These are phyloP conservation scores for Itoplectis maculator DNA, from an alignment of 2,888 invertebrate genomes.

Conservation along the genomic window DNA sequence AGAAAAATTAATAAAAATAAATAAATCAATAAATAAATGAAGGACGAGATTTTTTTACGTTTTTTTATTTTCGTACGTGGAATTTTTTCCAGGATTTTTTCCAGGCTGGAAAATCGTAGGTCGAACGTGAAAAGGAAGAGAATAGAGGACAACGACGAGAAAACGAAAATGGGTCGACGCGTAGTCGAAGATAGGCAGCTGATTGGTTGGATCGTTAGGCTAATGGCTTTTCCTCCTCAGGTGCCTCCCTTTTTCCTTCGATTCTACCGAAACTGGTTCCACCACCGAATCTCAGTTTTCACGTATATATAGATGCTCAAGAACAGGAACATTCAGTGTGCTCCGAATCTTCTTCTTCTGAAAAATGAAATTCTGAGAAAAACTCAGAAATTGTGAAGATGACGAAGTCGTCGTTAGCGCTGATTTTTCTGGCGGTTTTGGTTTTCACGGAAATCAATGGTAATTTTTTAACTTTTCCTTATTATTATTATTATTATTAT, in stretches of 20 bases:
- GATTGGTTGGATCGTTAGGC: slow-evolving; percentile 35
- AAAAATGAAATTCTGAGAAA: neutral
- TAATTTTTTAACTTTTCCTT: neutral
- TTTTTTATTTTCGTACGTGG: neutral
- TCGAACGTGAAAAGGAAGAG: neutral
- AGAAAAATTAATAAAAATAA: no score
- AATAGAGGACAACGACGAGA: neutral
- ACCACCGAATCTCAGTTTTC: neutral
- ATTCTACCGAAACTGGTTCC: neutral
- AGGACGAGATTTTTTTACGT: slow-evolving; percentile 1
- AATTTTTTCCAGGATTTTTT: neutral
- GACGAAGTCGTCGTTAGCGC: neutral
- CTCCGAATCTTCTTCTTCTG: slow-evolving; percentile 18
- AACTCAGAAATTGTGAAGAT: slow-evolving; percentile 16
- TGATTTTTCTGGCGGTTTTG: neutral
- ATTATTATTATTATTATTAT: no score
- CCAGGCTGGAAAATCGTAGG: slow-evolving; percentile 17
- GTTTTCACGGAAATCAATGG: slow-evolving; percentile 26
- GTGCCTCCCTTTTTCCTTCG: neutral
- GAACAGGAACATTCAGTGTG: slow-evolving; percentile 25
- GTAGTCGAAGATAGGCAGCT: slow-evolving; percentile 30
- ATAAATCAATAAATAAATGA: no score
- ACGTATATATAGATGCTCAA: slow-evolving; percentile 34
- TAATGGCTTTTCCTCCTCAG: slow-evolving; percentile 33
- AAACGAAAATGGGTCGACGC: slow-evolving; percentile 16